Percentiles rank a stretch among this genome's conserved stretches.
Evolutionary conservation across 2,113 vertebrate genomes (phyloP).

Genomic region (Alexandromys fortis): DNA sequence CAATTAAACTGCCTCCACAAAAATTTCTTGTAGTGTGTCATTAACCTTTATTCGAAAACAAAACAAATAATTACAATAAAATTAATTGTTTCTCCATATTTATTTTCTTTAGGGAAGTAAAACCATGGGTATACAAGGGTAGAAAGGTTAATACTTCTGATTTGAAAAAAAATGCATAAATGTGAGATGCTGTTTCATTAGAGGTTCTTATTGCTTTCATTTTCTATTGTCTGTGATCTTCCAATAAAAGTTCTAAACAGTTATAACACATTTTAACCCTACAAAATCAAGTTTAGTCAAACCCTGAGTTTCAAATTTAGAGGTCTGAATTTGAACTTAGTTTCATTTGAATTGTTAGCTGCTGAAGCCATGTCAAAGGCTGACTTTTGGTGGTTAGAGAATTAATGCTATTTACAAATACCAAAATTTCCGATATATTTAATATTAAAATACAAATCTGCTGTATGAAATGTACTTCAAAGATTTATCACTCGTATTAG

Average conservation of each 20-base stretch:
- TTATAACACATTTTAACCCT: neutral
- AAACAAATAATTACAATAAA: conserved; percentile 44
- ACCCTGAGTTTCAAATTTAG: neutral
- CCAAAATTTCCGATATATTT: neutral
- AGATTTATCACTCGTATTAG: too few species aligned
- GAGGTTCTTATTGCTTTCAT: fast-evolving
- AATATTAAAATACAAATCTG: neutral
- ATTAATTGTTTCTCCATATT: conserved; percentile 24
- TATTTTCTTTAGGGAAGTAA: neutral
- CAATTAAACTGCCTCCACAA: conserved; percentile 57
- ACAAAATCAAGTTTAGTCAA: neutral
- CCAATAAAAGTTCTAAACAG: neutral
- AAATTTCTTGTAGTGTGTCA: neutral
- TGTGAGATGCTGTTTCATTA: neutral
- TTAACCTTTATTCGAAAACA: conserved; percentile 40
- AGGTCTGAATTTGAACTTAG: neutral
- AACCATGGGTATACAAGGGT: neutral
- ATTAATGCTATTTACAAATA: neutral
- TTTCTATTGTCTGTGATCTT: neutral
- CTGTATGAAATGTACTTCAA: too few species aligned
- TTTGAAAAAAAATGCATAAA: neutral
- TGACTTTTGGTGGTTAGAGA: neutral
- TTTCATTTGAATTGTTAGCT: neutral
- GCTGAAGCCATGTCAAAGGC: neutral
- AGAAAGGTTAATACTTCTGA: neutral